phyloP scores from a whole-genome alignment of 1,140 invertebrate species.

The Olivierus martensii region DNA sequence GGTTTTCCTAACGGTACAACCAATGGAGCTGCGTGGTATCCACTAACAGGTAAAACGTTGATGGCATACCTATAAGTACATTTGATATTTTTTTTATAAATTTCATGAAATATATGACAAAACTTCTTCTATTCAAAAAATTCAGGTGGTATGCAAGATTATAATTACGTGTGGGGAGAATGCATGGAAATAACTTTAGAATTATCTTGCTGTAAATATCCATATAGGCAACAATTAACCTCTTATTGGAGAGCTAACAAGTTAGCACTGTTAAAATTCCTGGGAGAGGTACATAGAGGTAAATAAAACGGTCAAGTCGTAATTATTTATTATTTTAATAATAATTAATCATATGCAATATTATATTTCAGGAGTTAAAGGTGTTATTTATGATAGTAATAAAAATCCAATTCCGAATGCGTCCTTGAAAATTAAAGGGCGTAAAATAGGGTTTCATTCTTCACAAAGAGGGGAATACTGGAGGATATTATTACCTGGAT shows the following conservation, averaged over 20 bases:
- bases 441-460: slow-evolving; percentile 74
- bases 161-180: slow-evolving; percentile 93
- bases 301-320: background rate
- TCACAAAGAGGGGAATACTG: slow-evolving; percentile 89
- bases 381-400: slow-evolving; percentile 66
- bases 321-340: background rate
- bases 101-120: background rate
- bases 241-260: slow-evolving; percentile 94
- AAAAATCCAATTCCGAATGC: slow-evolving; percentile 69
- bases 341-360: background rate
- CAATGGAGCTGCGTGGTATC: slow-evolving; percentile 86
- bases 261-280: slow-evolving; percentile 61
- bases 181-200: slow-evolving; percentile 98
- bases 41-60: slow-evolving; percentile 67
- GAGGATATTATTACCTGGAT: slow-evolving; percentile 68
- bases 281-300: slow-evolving; percentile 61
- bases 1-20: slow-evolving; percentile 73
- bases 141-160: slow-evolving; percentile 76
- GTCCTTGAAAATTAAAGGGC: slow-evolving; percentile 62
- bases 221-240: slow-evolving; percentile 61
- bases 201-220: slow-evolving; percentile 94
- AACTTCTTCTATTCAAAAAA: background rate
- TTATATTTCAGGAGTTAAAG: slow-evolving; percentile 45
- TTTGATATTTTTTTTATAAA: background rate
- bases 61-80: no score